Percentiles rank a stretch among this genome's conserved stretches.
Conservation (phyloP, 2,888 invertebrate species). For the Dryomyza anilis region DNA sequence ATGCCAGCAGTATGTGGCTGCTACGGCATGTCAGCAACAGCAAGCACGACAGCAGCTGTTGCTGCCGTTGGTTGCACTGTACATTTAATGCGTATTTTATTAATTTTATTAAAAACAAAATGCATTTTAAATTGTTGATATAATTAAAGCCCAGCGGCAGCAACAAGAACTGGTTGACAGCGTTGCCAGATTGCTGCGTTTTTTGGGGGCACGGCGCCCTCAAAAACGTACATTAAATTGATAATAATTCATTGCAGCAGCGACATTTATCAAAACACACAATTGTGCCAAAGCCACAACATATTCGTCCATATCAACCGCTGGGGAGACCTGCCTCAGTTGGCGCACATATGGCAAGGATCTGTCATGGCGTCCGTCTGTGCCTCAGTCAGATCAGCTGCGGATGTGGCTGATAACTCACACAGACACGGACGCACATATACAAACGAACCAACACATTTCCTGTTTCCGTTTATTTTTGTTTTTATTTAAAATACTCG, state of each 20-base stretch:
- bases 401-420: conserved; percentile 12
- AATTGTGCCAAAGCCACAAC: conserved; percentile 7
- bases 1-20: not conserved
- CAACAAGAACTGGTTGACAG: not conserved
- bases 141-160: conserved; percentile 31
- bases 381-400: not conserved
- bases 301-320: not conserved
- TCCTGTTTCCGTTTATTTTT: not conserved
- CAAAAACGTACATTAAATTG: conserved; percentile 26
- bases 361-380: not conserved
- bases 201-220: not conserved
- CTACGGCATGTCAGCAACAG: not conserved
- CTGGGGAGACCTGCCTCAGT: not conserved
- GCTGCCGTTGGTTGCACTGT: not conserved
- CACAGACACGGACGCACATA: not conserved
- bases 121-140: conserved; percentile 11
- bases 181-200: not conserved
- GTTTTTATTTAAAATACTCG: not conserved
- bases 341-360: not conserved
- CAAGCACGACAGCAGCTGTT: not conserved
- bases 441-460: not conserved
- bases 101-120: not conserved
- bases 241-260: conserved; percentile 32
- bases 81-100: conserved; percentile 6
- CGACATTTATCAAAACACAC: conserved; percentile 27